Evolutionary conservation across 2,797 vertebrate species (phyloP), one percentile per base, ranked within the genome.

Genomic region (Micrastur ruficollis): DNA sequence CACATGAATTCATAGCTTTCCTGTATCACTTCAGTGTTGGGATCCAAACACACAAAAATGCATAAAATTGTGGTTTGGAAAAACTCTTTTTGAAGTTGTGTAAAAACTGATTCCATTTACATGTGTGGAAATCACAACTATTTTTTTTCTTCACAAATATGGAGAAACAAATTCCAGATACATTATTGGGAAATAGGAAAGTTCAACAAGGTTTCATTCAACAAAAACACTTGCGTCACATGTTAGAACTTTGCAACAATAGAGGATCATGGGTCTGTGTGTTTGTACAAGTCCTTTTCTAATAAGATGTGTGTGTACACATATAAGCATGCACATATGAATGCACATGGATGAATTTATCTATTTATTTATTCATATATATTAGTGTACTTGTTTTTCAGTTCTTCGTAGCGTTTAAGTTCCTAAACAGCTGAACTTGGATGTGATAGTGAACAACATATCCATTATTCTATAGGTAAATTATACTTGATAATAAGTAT

Each of bases 261-360:
- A 72, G 8, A 50, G 7, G 11, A 36, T 61, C 27, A 40, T 15
- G 3, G 3, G 4, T 5, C 11, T 68, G 5, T 44, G 4, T 42
- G 6, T 21, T 63, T 63, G 32, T 31, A 42, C 2, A 42, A 46
- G 23, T 65, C 31, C 31, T 71, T 70, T 47, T 40, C 32, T 55
- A 52, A 36, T 23, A 23, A 63, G 6, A 34, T 47, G 5, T 36
- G 3, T 49, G 3, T 34, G 10, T 38, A 36, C 5, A 34, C 8
- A 8, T 32, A 12, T 10, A 52, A 63, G 2, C 8, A 22, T 25
- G 8, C 0, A 0, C 3, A 58, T 49, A 31, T 61, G 12, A 14
- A 61, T 50, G 3, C 3, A 15, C 11, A 12, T 12, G 17, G 9
- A 14, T 25, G 6, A 53, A 44, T 86, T 58, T 53, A 42, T 14